These are phyloP conservation scores for Tholera decimalis DNA, from an alignment of 2,888 invertebrate genomes.

Conservation along the genomic window DNA sequence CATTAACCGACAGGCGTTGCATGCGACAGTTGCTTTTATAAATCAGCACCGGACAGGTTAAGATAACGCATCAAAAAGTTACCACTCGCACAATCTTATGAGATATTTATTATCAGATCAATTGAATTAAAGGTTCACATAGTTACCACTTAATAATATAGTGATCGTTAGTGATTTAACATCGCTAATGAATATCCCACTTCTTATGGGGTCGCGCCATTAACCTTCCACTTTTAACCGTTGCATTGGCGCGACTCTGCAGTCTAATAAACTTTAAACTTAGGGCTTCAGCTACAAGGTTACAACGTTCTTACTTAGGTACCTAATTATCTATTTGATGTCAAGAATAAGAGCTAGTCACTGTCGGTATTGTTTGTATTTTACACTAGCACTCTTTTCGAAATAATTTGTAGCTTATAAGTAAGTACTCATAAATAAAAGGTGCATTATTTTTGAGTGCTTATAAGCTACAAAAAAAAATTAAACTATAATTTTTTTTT, in stretches of 20 bases:
- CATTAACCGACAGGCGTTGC: not conserved
- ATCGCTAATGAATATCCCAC: conserved; percentile 45
- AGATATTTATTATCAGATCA: conserved; percentile 18
- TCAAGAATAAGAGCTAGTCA: conserved; percentile 14
- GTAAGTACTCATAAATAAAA: too few species aligned
- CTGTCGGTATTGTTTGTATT: not conserved
- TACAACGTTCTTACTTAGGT: conserved; percentile 10
- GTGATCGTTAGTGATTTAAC: conserved; percentile 21
- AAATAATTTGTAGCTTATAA: too few species aligned
- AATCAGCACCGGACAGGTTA: not conserved
- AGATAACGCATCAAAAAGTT: conserved; percentile 12
- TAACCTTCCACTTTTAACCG: conserved; percentile 63
- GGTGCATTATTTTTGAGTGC: too few species aligned
- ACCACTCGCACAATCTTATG: not conserved
- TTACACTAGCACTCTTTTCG: too few species aligned
- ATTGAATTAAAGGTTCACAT: conserved; percentile 49
- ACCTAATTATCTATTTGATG: conserved; percentile 22
- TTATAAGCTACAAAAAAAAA: too few species aligned
- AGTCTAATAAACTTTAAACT: conserved; percentile 21
- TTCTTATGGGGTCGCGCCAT: conserved; percentile 68
- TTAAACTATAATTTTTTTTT: too few species aligned
- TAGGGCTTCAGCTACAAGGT: conserved; percentile 28
- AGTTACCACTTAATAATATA: conserved; percentile 18
- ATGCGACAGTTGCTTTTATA: not conserved
- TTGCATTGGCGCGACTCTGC: conserved; percentile 21